A percentile compares a stretch with the other conserved stretches of the same genome.
These are phyloP conservation scores for Lordiphosa clarofinis DNA, from an alignment of 1,140 invertebrate genomes.

Conservation along the genomic window DNA sequence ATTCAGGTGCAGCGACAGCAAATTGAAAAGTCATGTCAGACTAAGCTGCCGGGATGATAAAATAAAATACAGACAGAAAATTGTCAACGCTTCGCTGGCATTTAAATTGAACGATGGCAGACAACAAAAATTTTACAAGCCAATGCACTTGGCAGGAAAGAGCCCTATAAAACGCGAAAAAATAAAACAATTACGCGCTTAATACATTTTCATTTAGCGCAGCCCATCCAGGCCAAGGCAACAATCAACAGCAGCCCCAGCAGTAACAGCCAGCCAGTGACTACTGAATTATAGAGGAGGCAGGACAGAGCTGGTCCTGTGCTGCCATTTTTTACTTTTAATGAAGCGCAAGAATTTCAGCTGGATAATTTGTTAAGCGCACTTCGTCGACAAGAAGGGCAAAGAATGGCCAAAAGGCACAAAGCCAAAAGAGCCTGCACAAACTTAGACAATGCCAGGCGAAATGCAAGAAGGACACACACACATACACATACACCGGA, in stretches of 20 bases:
- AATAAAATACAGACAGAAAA: constrained; percentile 38
- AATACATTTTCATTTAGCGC: constrained; percentile 72
- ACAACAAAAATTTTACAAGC: constrained; percentile 69
- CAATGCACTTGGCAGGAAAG: constrained; percentile 61
- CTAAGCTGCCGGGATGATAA: constrained; percentile 7
- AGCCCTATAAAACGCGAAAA: constrained; percentile 19
- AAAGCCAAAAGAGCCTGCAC: constrained; percentile 57
- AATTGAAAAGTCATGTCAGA: constrained; percentile 72
- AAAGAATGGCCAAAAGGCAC: constrained; percentile 53
- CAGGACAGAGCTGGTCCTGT: constrained; percentile 34
- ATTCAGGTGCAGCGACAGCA: constrained; percentile 26
- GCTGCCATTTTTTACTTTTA: constrained; percentile 78
- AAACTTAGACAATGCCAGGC: constrained; percentile 57
- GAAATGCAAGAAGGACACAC: constrained; percentile 49
- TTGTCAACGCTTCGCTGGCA: constrained; percentile 49
- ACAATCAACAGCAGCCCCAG: constrained; percentile 1
- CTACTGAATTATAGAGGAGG: not conserved
- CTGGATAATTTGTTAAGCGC: constrained; percentile 78
- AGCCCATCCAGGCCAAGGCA: constrained; percentile 19
- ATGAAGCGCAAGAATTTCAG: constrained; percentile 78
- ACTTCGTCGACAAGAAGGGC: constrained; percentile 40
- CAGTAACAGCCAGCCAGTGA: no score
- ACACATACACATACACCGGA: constrained; percentile 13
- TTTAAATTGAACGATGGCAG: constrained; percentile 48
- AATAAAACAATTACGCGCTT: constrained; percentile 72